Evolutionary conservation across 2,113 vertebrate genomes (phyloP), one percentile per base, ranked within the genome.

Genomic region (Larimichthys polyactis): DNA sequence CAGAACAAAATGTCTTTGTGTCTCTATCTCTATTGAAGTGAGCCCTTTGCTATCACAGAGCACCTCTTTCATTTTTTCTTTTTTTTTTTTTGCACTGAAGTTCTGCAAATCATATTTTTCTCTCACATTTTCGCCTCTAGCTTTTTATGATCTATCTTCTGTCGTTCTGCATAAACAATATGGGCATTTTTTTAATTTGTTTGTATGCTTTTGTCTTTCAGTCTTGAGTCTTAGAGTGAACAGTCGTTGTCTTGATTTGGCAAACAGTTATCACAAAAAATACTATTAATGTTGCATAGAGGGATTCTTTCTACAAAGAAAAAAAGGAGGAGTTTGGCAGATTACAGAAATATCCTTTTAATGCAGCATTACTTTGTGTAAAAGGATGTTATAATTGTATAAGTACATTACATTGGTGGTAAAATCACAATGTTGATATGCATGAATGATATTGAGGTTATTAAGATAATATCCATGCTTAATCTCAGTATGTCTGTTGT

Each of bases 1-100:
- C 29, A 76, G 32, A 64, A 67, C 66, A 84, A 73, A 75, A 78
- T 54, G 22, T 43, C 19, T 62, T 64, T 11, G 22, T 81, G 71
- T 59, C 14, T 16, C 20, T 29, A 46, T 40, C 24, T 48, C 14
- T 16, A 20, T 58, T 22, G 48, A 67, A 10, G 40, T 29, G 24
- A 19, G 11, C 9, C 44, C 22, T 75, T 4, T 3, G 27, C 55
- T 79, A 55, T 46, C 44, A 1, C 44, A 46, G 11, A 46, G 14
- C 44, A 46, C 44, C 44, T 4, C 4, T 46, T 46, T 71, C 71
- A 32, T 49, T 65, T 66, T 48, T 27, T 27, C 27, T 15, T 9
- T 63, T 16, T 49, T 32, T 32, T 32, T 36, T 36, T 36, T 36
- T 36, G 32, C 32, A 36, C 5, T 36, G 32, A 5, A 15, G 1